phyloP scores from a whole-genome alignment of 1,140 invertebrate species.

The Oedothorax gibbosus region DNA sequence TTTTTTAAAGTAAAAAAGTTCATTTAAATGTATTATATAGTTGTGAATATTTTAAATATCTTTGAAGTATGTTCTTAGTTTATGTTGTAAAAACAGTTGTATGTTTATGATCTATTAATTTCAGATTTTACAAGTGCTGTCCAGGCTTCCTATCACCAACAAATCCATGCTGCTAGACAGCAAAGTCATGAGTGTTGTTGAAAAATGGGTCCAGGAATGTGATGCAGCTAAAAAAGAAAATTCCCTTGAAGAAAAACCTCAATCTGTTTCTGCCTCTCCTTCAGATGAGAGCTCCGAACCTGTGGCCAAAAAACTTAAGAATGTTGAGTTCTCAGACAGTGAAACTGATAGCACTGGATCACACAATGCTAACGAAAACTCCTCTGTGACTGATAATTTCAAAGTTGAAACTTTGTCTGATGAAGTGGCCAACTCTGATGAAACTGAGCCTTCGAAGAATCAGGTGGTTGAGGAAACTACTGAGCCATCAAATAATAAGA shows the following conservation, averaged over 20 bases:
- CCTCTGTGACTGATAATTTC: constrained; percentile 1
- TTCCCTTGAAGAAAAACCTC: not conserved
- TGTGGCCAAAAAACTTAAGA: constrained; percentile 41
- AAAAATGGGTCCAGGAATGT: constrained; percentile 77
- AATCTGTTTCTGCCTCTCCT: not conserved
- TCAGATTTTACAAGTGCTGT: constrained; percentile 66
- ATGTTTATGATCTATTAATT: not conserved
- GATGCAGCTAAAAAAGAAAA: constrained; percentile 3
- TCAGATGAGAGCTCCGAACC: constrained; percentile 23
- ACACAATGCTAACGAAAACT: constrained; percentile 12
- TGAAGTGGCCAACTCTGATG: constrained; percentile 9
- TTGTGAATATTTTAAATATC: no score
- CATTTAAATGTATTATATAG: no score
- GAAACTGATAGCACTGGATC: constrained; percentile 48
- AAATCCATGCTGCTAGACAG: constrained; percentile 93
- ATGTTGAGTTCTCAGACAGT: constrained; percentile 44
- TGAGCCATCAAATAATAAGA: no score
- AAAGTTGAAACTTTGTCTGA: constrained; percentile 21
- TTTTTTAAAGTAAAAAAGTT: no score
- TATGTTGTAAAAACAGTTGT: not conserved
- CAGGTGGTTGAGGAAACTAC: not conserved
- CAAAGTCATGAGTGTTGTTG: constrained; percentile 81
- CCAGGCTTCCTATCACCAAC: constrained; percentile 88
- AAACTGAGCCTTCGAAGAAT: constrained; percentile 18
- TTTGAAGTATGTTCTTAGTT: not conserved